These are phyloP conservation scores for Carassius carassius DNA, from an alignment of 2,113 vertebrate species.

Conservation along the genomic window DNA sequence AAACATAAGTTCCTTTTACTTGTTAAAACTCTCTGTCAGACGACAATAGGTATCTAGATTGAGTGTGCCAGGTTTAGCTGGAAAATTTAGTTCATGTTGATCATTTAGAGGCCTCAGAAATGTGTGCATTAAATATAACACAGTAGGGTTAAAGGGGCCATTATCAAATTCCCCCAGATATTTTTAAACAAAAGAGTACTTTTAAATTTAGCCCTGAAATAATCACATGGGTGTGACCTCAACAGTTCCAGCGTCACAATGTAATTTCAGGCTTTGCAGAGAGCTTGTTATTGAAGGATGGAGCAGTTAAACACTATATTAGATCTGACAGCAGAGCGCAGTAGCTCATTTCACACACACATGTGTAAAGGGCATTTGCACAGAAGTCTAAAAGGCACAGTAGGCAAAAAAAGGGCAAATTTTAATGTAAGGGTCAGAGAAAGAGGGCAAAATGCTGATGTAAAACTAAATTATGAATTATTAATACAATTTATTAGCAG, in stretches of 20 bases:
- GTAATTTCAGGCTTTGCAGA: not conserved
- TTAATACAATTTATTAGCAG: not conserved
- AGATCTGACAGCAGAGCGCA: not conserved
- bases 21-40: not conserved
- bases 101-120: not conserved
- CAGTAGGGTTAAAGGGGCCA: not conserved
- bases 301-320: constrained; percentile 6
- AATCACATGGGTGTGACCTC: not conserved
- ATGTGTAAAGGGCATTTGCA: not conserved
- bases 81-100: not conserved
- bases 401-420: not conserved
- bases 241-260: not conserved
- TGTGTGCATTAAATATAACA: not conserved
- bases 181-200: not conserved
- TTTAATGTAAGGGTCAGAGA: not conserved
- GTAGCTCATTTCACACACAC: not conserved
- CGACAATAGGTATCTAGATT: not conserved
- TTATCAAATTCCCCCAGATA: not conserved
- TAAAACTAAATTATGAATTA: not conserved
- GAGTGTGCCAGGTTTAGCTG: not conserved
- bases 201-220: constrained; percentile 17
- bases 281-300: not conserved
- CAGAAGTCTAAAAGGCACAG: not conserved
- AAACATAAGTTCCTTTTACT: not conserved
- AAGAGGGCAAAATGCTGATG: not conserved